Evolutionary conservation across 2,888 invertebrate genomes (phyloP).

Genomic region (Hydrotaea cyrtoneurina): DNA sequence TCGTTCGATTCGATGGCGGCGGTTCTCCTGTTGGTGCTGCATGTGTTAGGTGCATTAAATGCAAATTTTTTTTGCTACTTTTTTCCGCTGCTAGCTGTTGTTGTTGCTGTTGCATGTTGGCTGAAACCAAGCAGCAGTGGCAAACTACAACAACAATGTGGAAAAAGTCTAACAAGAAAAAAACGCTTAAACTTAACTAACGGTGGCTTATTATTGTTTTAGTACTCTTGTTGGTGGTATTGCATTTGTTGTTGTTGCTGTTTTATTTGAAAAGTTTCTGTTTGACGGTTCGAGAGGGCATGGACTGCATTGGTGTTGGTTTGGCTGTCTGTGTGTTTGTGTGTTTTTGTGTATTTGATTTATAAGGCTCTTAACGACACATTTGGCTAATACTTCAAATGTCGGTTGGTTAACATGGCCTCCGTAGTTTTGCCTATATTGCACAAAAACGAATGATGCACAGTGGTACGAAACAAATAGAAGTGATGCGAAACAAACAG

Average conservation of each 20-base stretch:
- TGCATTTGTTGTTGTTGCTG: conserved; percentile 43
- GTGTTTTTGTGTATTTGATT: conserved; percentile 59
- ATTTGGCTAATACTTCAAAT: conserved; percentile 67
- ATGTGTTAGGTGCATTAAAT: conserved; percentile 65
- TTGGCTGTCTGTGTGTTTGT: neutral
- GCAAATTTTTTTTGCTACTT: conserved; percentile 62
- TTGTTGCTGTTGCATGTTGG: conserved; percentile 7
- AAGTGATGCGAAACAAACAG: too few relatives aligned
- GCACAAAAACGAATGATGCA: conserved; percentile 9
- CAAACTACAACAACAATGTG: too few relatives aligned
- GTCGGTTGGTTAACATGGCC: conserved; percentile 66
- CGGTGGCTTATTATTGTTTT: conserved; percentile 65
- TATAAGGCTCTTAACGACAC: conserved; percentile 67
- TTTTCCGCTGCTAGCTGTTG: neutral
- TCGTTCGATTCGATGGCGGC: conserved; percentile 2
- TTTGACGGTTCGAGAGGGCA: conserved; percentile 9
- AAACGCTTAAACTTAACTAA: conserved; percentile 59
- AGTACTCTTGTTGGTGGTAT: conserved; percentile 55
- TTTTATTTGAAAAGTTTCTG: conserved; percentile 55
- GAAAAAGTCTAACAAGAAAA: neutral
- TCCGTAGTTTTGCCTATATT: conserved; percentile 48
- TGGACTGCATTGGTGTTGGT: neutral
- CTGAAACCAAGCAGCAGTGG: neutral
- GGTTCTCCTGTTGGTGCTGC: conserved; percentile 28
- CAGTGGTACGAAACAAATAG: conserved; percentile 36